phyloP scores from a whole-genome alignment of 2,113 vertebrate genomes.

The Neopipo cinnamomea region DNA sequence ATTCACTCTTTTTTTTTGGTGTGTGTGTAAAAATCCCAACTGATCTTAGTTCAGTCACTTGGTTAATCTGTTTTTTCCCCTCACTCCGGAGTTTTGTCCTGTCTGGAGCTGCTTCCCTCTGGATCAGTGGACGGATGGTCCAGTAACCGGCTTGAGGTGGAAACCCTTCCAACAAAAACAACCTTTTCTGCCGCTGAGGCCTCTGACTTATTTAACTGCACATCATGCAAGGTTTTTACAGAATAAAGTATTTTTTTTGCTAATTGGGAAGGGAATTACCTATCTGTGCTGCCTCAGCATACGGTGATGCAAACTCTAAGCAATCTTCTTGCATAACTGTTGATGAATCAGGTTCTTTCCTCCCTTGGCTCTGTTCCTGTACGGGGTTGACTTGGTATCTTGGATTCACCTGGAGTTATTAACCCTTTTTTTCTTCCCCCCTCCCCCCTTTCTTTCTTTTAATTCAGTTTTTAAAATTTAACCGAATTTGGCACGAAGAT shows the following conservation, averaged over 20 bases:
- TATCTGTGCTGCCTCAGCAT: not conserved
- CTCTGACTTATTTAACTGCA: not conserved
- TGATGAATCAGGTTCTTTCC: not conserved
- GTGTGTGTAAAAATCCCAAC: not conserved
- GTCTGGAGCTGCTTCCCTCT: not conserved
- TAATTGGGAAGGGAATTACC: not conserved
- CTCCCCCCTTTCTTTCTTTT: not conserved
- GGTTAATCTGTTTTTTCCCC: not conserved
- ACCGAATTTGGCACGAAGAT: not conserved
- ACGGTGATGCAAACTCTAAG: not conserved
- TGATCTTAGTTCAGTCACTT: not conserved
- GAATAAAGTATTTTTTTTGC: not conserved
- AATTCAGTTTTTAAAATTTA: not conserved
- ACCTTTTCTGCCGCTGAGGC: not conserved
- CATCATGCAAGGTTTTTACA: not conserved
- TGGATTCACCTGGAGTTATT: not conserved
- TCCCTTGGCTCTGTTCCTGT: not conserved
- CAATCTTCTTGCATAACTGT: not conserved
- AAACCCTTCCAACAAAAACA: not conserved
- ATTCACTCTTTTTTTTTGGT: not conserved
- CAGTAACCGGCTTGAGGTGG: not conserved
- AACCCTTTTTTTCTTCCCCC: not conserved
- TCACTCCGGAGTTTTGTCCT: not conserved
- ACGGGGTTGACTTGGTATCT: not conserved
- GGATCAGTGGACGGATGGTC: not conserved